Evolutionary conservation across 2,113 vertebrate genomes (phyloP).

Genomic region (Sisor rabdophorus): DNA sequence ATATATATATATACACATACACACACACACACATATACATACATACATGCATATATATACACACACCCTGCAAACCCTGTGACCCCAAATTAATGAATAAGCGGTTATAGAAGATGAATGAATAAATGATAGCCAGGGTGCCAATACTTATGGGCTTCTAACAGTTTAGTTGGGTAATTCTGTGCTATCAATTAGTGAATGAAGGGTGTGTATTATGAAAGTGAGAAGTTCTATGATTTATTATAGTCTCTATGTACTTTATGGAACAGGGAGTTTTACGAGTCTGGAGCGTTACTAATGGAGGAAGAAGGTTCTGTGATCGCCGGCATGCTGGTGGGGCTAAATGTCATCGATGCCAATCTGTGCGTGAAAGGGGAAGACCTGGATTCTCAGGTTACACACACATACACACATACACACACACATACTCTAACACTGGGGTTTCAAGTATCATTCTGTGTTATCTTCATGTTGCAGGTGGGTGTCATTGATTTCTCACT

Average conservation of each 20-base stretch:
- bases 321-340: conserved; percentile 89
- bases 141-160: neutral
- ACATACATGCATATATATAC: no score
- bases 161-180: neutral
- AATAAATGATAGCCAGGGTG: no score
- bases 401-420: neutral
- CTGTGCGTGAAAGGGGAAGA: conserved; percentile 98
- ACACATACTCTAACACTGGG: neutral
- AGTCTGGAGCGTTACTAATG: conserved; percentile 85
- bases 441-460: no score
- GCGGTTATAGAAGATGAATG: no score
- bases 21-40: no score
- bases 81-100: no score
- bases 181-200: neutral
- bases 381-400: conserved; percentile 89
- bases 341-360: conserved; percentile 97
- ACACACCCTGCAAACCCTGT: no score
- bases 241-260: neutral
- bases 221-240: no score
- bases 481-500: conserved; percentile 96
- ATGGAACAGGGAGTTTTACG: conserved; percentile 87
- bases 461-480: conserved; percentile 69
- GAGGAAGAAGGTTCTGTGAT: conserved; percentile 94
- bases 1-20: no score
- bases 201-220: no score